Conservation (phyloP, 92 coral and sea anemone genomes). For the Palythoa caribaeorum region DNA sequence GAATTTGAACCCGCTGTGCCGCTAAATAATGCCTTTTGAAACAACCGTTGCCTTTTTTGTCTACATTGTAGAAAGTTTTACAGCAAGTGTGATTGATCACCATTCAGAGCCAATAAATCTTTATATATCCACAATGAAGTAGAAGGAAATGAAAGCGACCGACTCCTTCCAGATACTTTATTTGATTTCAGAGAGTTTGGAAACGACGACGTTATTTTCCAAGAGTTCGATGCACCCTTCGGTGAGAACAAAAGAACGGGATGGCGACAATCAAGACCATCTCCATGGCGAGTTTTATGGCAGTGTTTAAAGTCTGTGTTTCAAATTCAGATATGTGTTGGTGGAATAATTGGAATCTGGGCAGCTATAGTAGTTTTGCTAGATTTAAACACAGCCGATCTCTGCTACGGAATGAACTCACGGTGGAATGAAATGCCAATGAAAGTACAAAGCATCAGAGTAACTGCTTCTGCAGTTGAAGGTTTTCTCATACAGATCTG, state of each 20-base stretch:
- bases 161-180: background rate
- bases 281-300: conserved; percentile 27
- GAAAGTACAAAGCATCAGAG: conserved; percentile 49
- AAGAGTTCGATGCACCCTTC: background rate
- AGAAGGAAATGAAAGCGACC: background rate
- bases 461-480: conserved; percentile 56
- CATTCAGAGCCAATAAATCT: background rate
- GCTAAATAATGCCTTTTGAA: conserved; percentile 26
- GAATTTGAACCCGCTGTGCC: no score
- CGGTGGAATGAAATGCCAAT: conserved; percentile 50
- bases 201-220: conserved; percentile 14
- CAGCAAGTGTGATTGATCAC: conserved; percentile 59
- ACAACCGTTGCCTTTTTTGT: conserved; percentile 45
- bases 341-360: conserved; percentile 47
- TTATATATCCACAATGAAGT: background rate
- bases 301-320: conserved; percentile 31
- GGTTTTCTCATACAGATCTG: conserved; percentile 66
- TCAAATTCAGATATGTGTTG: conserved; percentile 23
- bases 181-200: conserved; percentile 23
- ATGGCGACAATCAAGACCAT: no score
- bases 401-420: conserved; percentile 45
- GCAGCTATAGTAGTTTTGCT: conserved; percentile 51
- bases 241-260: no score
- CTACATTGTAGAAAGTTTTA: conserved; percentile 57
- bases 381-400: conserved; percentile 65